A percentile compares a stretch with the other conserved stretches of the same genome.
Evolutionary conservation across 2,888 invertebrate genomes (phyloP).

Genomic region (Sycophila texana): DNA sequence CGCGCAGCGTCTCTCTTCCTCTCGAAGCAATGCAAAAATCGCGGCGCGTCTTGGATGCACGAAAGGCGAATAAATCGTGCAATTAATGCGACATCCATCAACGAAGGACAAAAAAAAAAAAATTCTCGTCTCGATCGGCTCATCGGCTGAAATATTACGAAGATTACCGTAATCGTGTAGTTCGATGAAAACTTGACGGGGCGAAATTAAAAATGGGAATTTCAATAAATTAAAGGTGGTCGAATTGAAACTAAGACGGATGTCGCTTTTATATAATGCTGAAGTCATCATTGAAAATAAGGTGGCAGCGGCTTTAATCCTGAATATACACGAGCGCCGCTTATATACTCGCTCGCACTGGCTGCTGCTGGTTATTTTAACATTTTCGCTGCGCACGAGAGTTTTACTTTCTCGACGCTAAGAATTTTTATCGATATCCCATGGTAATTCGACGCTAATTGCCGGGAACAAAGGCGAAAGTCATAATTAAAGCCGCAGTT

Average conservation of each 20-base stretch:
- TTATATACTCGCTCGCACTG: neutral
- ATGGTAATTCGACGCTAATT: no score
- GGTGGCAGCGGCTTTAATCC: conserved; percentile 12
- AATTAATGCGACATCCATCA: neutral
- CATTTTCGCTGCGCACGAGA: neutral
- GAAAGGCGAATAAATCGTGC: neutral
- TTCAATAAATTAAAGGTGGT: neutral
- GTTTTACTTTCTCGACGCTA: no score
- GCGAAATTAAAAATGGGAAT: neutral
- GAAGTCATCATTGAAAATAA: conserved; percentile 49
- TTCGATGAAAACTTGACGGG: neutral
- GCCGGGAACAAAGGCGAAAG: no score
- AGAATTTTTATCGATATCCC: no score
- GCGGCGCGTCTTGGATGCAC: neutral
- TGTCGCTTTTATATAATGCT: conserved; percentile 37
- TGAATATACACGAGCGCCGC: neutral
- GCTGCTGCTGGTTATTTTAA: conserved; percentile 4
- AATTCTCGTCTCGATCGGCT: neutral
- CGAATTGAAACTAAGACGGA: conserved; percentile 29
- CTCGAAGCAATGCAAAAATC: no score
- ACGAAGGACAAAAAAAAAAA: neutral
- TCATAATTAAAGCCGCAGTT: no score
- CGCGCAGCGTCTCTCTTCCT: no score
- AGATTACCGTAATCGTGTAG: neutral
- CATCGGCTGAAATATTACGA: neutral